Evolutionary conservation across 2,888 invertebrate genomes (phyloP), one percentile per base, ranked within the genome.

Genomic region (Malacosoma neustria): DNA sequence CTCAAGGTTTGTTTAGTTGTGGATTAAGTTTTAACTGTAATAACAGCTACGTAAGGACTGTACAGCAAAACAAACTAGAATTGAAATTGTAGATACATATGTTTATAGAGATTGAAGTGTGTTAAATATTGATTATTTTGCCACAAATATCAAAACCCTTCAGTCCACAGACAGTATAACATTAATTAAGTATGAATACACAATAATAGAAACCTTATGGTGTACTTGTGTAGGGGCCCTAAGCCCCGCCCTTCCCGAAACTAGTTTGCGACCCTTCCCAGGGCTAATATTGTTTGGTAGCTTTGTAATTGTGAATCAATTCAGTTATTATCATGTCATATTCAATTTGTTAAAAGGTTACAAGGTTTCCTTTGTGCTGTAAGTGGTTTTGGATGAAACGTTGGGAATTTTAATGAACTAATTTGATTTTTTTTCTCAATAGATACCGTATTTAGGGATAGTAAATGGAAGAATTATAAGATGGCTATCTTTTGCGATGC

Each of bases 101-200:
- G n/a, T n/a, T n/a, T n/a, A n/a, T n/a, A n/a, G n/a, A n/a, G n/a
- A n/a, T n/a, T n/a, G n/a, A n/a, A n/a, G n/a, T n/a, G n/a, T n/a
- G n/a, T n/a, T n/a, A n/a, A n/a, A n/a, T n/a, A n/a, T n/a, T n/a
- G n/a, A n/a, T n/a, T n/a, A n/a, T n/a, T n/a, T n/a, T n/a, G n/a
- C 22, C 14, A 34, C 45, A 61, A 75, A 50, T 55, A 76, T 65
- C 74, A 76, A 80, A 56, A 57, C 52, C 38, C 13, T 43, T 50
- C 32, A 47, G 42, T 46, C 54, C 42, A 38, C 32, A 53, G 39
- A 59, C 38, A 40, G 47, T 54, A 63, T 57, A 61, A 62, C 68
- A 76, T 79, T 82, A 82, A 84, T 84, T 82, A 82, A 80, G 72
- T 75, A 82, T 81, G 82, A 84, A 82, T 77, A 71, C 75, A 63